These are phyloP conservation scores for Peribatodes rhomboidaria DNA, from an alignment of 2,888 invertebrate genomes.

Conservation along the genomic window DNA sequence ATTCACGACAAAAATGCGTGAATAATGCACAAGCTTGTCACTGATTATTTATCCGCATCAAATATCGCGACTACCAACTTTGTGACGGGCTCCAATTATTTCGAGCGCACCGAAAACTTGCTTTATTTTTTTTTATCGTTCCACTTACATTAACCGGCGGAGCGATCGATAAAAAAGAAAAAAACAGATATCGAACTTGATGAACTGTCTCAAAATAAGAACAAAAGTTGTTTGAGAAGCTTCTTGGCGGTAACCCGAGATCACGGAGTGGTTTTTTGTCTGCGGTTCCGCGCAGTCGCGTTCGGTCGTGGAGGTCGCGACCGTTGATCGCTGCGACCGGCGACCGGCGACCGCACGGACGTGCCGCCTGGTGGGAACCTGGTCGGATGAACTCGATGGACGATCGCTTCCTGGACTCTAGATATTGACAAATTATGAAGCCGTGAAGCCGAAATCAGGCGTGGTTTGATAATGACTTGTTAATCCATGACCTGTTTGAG, in stretches of 20 bases:
- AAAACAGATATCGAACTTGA: conserved; percentile 54
- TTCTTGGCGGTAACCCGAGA: conserved; percentile 71
- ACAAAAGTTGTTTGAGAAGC: conserved; percentile 62
- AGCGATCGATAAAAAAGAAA: conserved; percentile 40
- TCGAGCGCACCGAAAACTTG: conserved; percentile 40
- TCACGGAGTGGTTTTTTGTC: conserved; percentile 64
- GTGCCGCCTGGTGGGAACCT: conserved; percentile 72
- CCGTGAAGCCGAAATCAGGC: neutral
- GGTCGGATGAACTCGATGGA: conserved; percentile 53
- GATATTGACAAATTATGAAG: conserved; percentile 32
- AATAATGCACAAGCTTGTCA: conserved; percentile 26
- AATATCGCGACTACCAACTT: conserved; percentile 38
- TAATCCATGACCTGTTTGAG: neutral
- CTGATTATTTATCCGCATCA: conserved; percentile 33
- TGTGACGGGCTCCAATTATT: conserved; percentile 46
- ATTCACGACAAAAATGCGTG: conserved; percentile 15
- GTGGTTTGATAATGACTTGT: conserved; percentile 16
- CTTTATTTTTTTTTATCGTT: conserved; percentile 46
- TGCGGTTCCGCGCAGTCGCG: conserved; percentile 53
- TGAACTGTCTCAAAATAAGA: conserved; percentile 70
- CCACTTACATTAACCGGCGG: conserved; percentile 44
- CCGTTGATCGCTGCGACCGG: conserved; percentile 52
- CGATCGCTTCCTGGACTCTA: conserved; percentile 62
- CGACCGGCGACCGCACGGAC: conserved; percentile 52
- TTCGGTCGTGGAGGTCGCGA: conserved; percentile 66